A percentile compares a stretch with the other conserved stretches of the same genome.
Evolutionary conservation across 2,113 vertebrate species (phyloP).

Genomic region (Poecilia latipinna): DNA sequence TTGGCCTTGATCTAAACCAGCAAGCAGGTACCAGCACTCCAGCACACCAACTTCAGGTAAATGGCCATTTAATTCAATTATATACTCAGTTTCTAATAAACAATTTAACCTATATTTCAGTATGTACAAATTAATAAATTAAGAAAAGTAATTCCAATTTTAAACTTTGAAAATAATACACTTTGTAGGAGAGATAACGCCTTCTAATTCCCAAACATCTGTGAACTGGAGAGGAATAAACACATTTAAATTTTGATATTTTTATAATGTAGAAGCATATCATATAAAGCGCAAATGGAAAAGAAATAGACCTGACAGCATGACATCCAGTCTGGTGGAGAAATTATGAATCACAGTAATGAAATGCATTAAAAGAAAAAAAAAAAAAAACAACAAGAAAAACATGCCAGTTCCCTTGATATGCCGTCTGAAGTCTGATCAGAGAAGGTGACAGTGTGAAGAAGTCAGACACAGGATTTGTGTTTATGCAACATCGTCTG

Average conservation of each 20-base stretch:
- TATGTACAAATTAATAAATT: too few species aligned
- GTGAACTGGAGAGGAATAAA: too few species aligned
- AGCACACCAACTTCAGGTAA: too few species aligned
- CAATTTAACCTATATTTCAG: too few species aligned
- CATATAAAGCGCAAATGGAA: not conserved
- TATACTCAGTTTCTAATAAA: too few species aligned
- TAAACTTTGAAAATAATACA: too few species aligned
- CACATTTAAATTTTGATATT: not conserved
- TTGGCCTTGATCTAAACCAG: too few species aligned
- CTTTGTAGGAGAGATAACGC: too few species aligned
- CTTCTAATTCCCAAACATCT: too few species aligned
- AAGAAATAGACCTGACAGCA: not conserved
- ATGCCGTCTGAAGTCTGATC: constrained; percentile 24
- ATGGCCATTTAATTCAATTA: too few species aligned
- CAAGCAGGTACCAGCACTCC: too few species aligned
- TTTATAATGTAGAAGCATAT: not conserved
- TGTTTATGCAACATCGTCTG: constrained; percentile 7
- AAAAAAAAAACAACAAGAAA: not conserved
- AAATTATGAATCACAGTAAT: constrained; percentile 18
- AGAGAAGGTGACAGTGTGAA: constrained; percentile 1
- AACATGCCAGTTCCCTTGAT: constrained; percentile 2
- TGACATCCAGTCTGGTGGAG: not conserved
- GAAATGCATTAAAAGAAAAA: constrained; percentile 2
- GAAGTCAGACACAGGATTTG: constrained; percentile 6
- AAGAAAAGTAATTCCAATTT: too few species aligned